Conservation (phyloP, 1,140 invertebrate genomes). For the Argopecten irradians region DNA sequence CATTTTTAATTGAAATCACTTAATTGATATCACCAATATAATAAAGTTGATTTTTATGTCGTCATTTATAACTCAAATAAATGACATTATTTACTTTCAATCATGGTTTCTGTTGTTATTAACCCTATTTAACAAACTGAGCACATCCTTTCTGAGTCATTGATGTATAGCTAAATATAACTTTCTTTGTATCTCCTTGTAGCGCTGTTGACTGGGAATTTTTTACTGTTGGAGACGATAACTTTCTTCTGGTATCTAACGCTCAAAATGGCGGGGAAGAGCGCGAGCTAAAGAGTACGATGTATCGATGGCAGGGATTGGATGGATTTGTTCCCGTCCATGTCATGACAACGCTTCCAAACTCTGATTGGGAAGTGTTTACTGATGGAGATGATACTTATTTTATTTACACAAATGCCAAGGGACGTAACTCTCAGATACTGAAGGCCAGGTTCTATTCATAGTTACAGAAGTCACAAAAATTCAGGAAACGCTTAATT, state of each 20-base stretch:
- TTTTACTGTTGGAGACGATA: conserved; percentile 69
- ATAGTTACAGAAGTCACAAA: neutral
- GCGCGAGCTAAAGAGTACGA: conserved; percentile 57
- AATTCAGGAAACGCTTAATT: no score
- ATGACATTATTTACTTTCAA: no score
- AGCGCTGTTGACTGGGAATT: conserved; percentile 76
- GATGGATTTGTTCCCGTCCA: conserved; percentile 74
- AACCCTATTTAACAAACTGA: no score
- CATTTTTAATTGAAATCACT: neutral
- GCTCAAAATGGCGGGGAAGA: conserved; percentile 67
- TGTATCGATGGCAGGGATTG: conserved; percentile 74
- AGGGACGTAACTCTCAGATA: conserved; percentile 67
- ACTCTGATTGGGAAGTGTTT: conserved; percentile 73
- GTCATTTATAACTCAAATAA: no score
- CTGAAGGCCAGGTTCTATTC: conserved; percentile 53
- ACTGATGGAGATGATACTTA: conserved; percentile 61
- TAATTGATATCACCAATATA: neutral
- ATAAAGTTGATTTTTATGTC: neutral
- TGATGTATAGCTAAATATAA: neutral
- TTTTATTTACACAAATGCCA: conserved; percentile 71
- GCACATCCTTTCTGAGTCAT: no score
- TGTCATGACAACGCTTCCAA: conserved; percentile 65
- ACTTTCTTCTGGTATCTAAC: conserved; percentile 74
- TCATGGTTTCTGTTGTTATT: no score
- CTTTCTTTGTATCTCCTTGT: conserved; percentile 38